phyloP scores from a whole-genome alignment of 2,888 invertebrate species.

The Druceiella hillmani region DNA sequence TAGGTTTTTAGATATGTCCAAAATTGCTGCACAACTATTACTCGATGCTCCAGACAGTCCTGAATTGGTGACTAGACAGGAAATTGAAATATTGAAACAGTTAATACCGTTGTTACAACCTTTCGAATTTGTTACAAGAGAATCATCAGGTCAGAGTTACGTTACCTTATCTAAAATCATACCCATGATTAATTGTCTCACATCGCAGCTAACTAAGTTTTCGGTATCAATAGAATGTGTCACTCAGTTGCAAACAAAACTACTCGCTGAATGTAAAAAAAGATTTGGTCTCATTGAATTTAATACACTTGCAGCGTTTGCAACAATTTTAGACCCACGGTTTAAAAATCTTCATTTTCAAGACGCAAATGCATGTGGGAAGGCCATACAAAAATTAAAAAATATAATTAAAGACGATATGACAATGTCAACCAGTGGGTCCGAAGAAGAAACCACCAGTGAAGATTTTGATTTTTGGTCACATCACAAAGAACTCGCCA shows the following conservation, averaged over 20 bases:
- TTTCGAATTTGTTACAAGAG: slow-evolving; percentile 18
- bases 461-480: slow-evolving; percentile 19
- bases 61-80: slow-evolving; percentile 12
- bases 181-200: slow-evolving; percentile 18
- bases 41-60: slow-evolving; percentile 15
- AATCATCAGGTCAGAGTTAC: too few species aligned
- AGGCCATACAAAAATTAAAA: too few species aligned
- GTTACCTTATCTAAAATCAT: slow-evolving; percentile 16
- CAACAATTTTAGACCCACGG: slow-evolving; percentile 16
- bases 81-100: slow-evolving; percentile 14
- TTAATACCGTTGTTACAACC: slow-evolving; percentile 13
- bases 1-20: too few species aligned
- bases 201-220: slow-evolving; percentile 15
- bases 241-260: too few species aligned
- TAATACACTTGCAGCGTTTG: slow-evolving; percentile 18
- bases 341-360: slow-evolving; percentile 18
- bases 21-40: slow-evolving; percentile 15
- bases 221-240: too few species aligned
- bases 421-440: too few species aligned
- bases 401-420: too few species aligned
- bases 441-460: slow-evolving; percentile 15
- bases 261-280: slow-evolving; percentile 15
- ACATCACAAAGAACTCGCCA: slow-evolving; percentile 17
- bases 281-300: slow-evolving; percentile 19
- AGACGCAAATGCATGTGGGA: slow-evolving; percentile 17